phyloP scores from a whole-genome alignment of 1,140 invertebrate genomes.

The Diplogasteroides magnus region DNA sequence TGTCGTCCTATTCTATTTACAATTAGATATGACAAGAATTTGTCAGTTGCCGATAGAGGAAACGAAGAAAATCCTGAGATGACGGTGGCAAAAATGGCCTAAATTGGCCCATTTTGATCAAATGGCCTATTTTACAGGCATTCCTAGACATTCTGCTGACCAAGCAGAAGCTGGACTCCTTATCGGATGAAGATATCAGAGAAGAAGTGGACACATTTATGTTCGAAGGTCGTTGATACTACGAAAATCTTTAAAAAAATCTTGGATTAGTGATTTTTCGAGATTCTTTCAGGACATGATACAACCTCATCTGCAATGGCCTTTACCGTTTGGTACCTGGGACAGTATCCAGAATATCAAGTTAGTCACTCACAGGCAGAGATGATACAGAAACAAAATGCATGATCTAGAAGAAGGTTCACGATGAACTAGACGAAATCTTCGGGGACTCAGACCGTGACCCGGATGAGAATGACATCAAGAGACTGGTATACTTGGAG shows the following conservation, averaged over 20 bases:
- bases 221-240: slow-evolving; percentile 62
- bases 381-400: background rate
- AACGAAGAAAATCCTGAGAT: too few relatives aligned
- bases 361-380: background rate
- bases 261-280: background rate
- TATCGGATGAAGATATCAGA: slow-evolving; percentile 60
- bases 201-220: slow-evolving; percentile 75
- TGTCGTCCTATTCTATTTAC: too few relatives aligned
- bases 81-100: too few relatives aligned
- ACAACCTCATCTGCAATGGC: slow-evolving; percentile 78
- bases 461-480: slow-evolving; percentile 72
- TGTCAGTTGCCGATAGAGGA: too few relatives aligned
- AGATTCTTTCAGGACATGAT: slow-evolving; percentile 64
- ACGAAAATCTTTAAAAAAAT: background rate
- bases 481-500: slow-evolving; percentile 76
- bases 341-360: slow-evolving; percentile 60
- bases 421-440: slow-evolving; percentile 71
- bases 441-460: slow-evolving; percentile 69
- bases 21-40: too few relatives aligned
- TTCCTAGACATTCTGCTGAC: slow-evolving; percentile 85
- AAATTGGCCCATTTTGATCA: too few relatives aligned
- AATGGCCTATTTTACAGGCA: too few relatives aligned
- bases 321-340: slow-evolving; percentile 58
- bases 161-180: slow-evolving; percentile 68
- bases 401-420: slow-evolving; percentile 63